These are phyloP conservation scores for Gorsachius goisagi DNA, from an alignment of 2,113 vertebrate genomes.

Conservation along the genomic window DNA sequence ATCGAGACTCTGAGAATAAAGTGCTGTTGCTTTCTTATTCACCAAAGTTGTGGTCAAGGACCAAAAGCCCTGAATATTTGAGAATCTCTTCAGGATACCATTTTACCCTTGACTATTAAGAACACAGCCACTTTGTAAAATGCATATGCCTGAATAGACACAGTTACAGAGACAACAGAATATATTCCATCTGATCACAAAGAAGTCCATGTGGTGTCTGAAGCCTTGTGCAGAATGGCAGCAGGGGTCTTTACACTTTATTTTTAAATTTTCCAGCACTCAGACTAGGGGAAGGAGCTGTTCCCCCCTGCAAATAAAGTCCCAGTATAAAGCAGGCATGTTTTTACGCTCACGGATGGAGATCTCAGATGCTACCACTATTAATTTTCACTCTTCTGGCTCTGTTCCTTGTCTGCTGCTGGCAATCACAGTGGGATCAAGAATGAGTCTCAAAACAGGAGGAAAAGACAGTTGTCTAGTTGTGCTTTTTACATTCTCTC, in stretches of 20 bases:
- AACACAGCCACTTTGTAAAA: neutral
- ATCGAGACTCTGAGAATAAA: neutral
- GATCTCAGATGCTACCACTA: constrained; percentile 34
- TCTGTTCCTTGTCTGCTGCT: constrained; percentile 49
- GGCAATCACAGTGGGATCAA: constrained; percentile 54
- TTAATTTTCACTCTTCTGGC: constrained; percentile 60
- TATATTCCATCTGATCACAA: neutral
- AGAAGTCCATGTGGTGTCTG: neutral
- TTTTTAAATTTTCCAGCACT: neutral
- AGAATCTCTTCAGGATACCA: neutral
- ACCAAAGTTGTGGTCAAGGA: neutral
- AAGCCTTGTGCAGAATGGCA: neutral
- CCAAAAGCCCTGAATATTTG: neutral
- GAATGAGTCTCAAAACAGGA: constrained; percentile 39
- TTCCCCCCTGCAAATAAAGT: neutral
- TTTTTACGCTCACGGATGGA: constrained; percentile 11
- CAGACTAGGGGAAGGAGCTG: neutral
- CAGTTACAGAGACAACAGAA: neutral
- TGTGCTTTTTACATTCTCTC: constrained; percentile 52
- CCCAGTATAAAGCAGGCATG: neutral
- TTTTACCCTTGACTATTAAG: neutral
- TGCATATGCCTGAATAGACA: neutral
- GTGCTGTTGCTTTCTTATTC: neutral
- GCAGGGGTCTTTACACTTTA: neutral
- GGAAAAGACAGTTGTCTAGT: constrained; percentile 38